Base-by-base conservation (phyloP, 2,888 invertebrate species). In the Pseudococcus longispinus region DNA sequence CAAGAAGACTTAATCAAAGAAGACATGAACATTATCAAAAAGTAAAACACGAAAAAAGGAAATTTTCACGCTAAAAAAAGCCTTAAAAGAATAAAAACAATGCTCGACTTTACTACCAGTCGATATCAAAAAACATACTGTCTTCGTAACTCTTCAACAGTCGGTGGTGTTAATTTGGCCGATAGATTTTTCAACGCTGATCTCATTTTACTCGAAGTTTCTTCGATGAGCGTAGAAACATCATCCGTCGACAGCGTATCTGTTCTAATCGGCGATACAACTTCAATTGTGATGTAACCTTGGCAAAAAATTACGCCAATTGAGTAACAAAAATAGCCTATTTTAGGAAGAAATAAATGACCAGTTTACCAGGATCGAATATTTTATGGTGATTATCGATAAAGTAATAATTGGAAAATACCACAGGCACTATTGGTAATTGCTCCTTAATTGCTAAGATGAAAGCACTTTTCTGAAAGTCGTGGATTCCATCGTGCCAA, bases 341-440 rank as follows among this genome's bases (percentile, higher is more conserved):
- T 8, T 37, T 37, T 37, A 9, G 37, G 9, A 37, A 4, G 37
- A 37, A 37, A 37, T 37, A 4, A 37, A 37, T 8, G 4, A 42
- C 15, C 46, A n/a, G n/a, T n/a, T n/a, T 74, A 85, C 85, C 85
- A 18, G 85, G 85, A 44, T 85, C 85, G 11, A 85, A 85, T 42
- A 74, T 29, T 51, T 85, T 77, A 15, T 46, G 44, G 2, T 74
- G 42, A n/a, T 65, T 23, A 51, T 85, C 85, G 23, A 85, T 42
- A 32, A 85, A 85, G 26, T 85, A 85, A 85, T 85, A 85, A 29
- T 85, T 51, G n/a, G 85, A 85, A 26, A 85, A 65, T 46, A 85
- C 70, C 20, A 85, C 44, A 65, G 85, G 85, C 23, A 85, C 74
- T 32, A 85, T 51, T 11, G 85, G 85, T n/a, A 85, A n/a, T 37